Base-by-base conservation (phyloP, 1,140 invertebrate species). In the Psilanteris sp. region DNA sequence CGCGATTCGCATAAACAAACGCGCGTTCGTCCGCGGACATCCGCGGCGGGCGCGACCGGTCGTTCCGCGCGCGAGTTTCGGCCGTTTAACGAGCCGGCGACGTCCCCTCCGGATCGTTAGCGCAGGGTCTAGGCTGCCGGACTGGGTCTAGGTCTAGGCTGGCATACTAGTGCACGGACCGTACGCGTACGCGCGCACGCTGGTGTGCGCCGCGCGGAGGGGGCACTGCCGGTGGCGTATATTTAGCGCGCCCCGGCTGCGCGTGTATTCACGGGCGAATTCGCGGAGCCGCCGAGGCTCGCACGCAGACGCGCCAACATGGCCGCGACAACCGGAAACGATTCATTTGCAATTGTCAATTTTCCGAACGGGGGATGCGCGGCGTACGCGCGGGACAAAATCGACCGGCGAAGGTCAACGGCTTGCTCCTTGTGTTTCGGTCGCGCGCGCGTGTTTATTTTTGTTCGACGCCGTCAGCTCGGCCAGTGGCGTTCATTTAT, bases 141-240 rank as follows among this genome's bases (percentile, higher is more conserved):
- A 86, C 77, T 87, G 77, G 86, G 85, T 88, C 86, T 87, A 87
- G 86, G 86, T 86, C 84, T 87, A 85, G 85, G 80, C 78, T 81
- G 66, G 74, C 79, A 78, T 78, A 79, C 78, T 72, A 64, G 79
- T 43, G 54, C 79, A 72, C 54, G 26, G 26, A 36, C 48, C 14
- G 39, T 29, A 68, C 27, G 50, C 20, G 48, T 24, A 27, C 43
- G 37, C 54, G 46, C 50, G 54, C 24, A 55, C 41, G n/a, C n/a
- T n/a, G n/a, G n/a, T n/a, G 11, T 48, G n/a, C 24, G 14, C 7
- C 10, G 18, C 4, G 20, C 18, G 43, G 59, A 24, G 44, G 50
- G 32, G 57, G 48, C 11, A 46, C 16, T n/a, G n/a, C n/a, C n/a
- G n/a, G n/a, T n/a, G n/a, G n/a, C 13, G 29, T 73, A 77, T 77